Conservation (phyloP, 2,113 vertebrate species). For the Protobothrops flavoviridis region DNA sequence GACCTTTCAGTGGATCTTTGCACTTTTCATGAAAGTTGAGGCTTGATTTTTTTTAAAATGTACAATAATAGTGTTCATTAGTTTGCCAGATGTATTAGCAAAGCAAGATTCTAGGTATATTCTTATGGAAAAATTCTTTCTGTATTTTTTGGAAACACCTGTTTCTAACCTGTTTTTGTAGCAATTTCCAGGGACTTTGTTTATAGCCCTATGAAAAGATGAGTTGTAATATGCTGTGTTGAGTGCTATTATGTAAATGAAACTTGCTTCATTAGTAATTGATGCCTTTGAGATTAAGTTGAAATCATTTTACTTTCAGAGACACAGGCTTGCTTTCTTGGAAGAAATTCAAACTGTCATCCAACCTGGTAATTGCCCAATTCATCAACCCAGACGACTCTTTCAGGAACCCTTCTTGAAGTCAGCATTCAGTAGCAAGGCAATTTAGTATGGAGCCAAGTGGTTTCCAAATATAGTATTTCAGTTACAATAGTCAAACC, state of each 20-base stretch:
- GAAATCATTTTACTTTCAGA: neutral
- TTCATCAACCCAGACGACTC: neutral
- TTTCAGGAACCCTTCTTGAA: neutral
- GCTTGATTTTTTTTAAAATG: neutral
- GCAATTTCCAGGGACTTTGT: neutral
- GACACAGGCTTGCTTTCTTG: neutral
- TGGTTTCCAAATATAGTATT: neutral
- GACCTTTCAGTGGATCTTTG: neutral
- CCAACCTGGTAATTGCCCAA: neutral
- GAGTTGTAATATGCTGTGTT: neutral
- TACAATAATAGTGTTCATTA: neutral
- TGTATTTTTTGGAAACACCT: neutral
- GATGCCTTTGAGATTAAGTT: neutral
- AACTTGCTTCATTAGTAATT: neutral
- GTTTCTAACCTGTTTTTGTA: neutral
- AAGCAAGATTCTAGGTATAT: neutral
- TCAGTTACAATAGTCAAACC: neutral
- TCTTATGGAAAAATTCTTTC: neutral
- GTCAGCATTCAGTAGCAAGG: neutral
- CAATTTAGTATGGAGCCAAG: neutral
- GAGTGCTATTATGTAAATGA: neutral
- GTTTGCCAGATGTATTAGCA: neutral
- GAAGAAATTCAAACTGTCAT: neutral
- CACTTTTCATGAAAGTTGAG: neutral
- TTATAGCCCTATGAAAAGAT: neutral